Percentiles rank a stretch among this genome's conserved stretches.
These are phyloP conservation scores for Hemaris fuciformis DNA, from an alignment of 2,888 invertebrate genomes.

Conservation along the genomic window DNA sequence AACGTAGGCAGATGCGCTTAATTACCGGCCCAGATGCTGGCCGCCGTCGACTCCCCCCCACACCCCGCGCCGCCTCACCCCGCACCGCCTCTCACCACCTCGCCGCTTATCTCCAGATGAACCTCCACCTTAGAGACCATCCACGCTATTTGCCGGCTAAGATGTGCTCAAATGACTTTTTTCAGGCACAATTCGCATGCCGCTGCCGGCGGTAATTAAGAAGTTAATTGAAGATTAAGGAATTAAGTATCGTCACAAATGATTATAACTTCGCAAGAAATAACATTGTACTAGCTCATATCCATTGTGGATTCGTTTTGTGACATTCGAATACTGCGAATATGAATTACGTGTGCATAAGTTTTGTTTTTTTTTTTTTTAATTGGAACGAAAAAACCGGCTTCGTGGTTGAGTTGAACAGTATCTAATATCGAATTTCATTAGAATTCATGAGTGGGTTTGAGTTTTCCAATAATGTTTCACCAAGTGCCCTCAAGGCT, in stretches of 20 bases:
- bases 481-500: slow-evolving; percentile 61
- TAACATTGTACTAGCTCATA: neutral
- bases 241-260: slow-evolving; percentile 50
- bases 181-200: slow-evolving; percentile 55
- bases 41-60: slow-evolving; percentile 46
- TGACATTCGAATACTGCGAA: neutral
- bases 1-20: slow-evolving; percentile 81
- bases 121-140: slow-evolving; percentile 58
- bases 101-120: slow-evolving; percentile 70
- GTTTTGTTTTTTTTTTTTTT: too few species aligned
- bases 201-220: slow-evolving; percentile 48
- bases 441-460: slow-evolving; percentile 45
- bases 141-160: slow-evolving; percentile 60
- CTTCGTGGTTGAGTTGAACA: slow-evolving; percentile 11
- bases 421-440: slow-evolving; percentile 28
- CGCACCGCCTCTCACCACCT: slow-evolving; percentile 41
- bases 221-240: slow-evolving; percentile 53
- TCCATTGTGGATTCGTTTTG: neutral
- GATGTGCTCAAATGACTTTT: slow-evolving; percentile 59
- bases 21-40: slow-evolving; percentile 77
- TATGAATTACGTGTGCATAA: neutral
- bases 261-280: slow-evolving; percentile 24
- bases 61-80: slow-evolving; percentile 30
- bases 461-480: slow-evolving; percentile 68
- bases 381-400: too few species aligned